phyloP scores from a whole-genome alignment of 2,888 invertebrate genomes.

The Leucania comma region DNA sequence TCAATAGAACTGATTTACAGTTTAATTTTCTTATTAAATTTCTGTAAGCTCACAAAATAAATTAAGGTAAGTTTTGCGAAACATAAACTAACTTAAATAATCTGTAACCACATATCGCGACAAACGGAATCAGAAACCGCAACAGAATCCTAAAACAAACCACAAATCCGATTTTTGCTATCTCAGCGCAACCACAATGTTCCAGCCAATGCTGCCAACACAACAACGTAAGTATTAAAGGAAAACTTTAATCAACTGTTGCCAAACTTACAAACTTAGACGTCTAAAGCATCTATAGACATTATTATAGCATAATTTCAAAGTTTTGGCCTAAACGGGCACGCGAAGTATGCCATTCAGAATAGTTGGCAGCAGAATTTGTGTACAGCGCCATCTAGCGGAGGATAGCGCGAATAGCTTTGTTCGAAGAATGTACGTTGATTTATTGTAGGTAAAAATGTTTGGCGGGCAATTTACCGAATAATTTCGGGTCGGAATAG shows the following conservation, averaged over 20 bases:
- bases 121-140: constrained; percentile 42
- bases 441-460: constrained; percentile 69
- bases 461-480: constrained; percentile 51
- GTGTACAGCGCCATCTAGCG: constrained; percentile 80
- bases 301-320: constrained; percentile 81
- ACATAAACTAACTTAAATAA: constrained; percentile 38
- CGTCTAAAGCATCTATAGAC: constrained; percentile 63
- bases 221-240: constrained; percentile 59
- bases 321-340: constrained; percentile 68
- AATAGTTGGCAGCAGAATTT: constrained; percentile 75
- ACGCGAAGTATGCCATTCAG: constrained; percentile 68
- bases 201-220: constrained; percentile 43
- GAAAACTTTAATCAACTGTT: constrained; percentile 78
- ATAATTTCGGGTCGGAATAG: constrained; percentile 53
- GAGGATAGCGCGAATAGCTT: constrained; percentile 70
- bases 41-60: background rate
- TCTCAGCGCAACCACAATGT: constrained; percentile 54
- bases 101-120: constrained; percentile 32
- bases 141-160: constrained; percentile 47
- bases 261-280: constrained; percentile 69
- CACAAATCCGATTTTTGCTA: constrained; percentile 65
- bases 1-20: no score
- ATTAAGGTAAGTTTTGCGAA: constrained; percentile 13
- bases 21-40: background rate
- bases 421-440: constrained; percentile 57